Evolutionary conservation across 2,888 invertebrate genomes (phyloP).

Genomic region (Aleiodes leptofemur): DNA sequence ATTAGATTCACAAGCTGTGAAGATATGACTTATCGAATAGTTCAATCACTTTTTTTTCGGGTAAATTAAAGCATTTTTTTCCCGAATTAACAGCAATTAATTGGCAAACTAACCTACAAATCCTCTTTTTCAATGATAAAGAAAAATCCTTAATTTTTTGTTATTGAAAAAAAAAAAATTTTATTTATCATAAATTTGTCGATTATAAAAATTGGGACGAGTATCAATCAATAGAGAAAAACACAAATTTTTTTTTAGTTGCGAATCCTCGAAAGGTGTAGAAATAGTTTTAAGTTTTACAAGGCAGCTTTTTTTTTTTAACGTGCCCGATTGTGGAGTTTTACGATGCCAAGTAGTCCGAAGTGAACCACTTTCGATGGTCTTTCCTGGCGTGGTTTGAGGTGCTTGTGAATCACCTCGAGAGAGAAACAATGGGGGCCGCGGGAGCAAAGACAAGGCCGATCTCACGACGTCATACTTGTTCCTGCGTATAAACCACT

Average conservation of each 20-base stretch:
- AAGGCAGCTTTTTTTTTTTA: background rate
- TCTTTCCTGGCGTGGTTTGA: conserved; percentile 56
- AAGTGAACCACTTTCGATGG: conserved; percentile 72
- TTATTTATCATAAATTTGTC: no score
- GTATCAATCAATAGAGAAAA: no score
- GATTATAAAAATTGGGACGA: no score
- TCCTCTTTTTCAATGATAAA: no score
- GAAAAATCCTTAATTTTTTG: no score
- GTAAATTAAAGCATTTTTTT: no score
- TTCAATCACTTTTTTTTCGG: no score
- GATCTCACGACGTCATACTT: conserved; percentile 71
- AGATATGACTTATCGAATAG: no score
- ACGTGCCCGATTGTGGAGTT: conserved; percentile 5
- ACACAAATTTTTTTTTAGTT: background rate
- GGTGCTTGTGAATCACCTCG: conserved; percentile 41
- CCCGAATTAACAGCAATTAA: no score
- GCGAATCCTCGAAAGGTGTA: conserved; percentile 11
- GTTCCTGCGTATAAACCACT: conserved; percentile 45
- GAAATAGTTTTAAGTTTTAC: conserved; percentile 1
- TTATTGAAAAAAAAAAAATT: no score
- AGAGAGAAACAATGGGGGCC: conserved; percentile 69
- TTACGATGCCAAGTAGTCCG: conserved; percentile 49
- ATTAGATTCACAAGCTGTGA: no score
- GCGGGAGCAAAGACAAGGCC: conserved; percentile 74
- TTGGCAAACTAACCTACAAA: no score